phyloP scores from a whole-genome alignment of 2,113 vertebrate species.

The Trichechus manatus region DNA sequence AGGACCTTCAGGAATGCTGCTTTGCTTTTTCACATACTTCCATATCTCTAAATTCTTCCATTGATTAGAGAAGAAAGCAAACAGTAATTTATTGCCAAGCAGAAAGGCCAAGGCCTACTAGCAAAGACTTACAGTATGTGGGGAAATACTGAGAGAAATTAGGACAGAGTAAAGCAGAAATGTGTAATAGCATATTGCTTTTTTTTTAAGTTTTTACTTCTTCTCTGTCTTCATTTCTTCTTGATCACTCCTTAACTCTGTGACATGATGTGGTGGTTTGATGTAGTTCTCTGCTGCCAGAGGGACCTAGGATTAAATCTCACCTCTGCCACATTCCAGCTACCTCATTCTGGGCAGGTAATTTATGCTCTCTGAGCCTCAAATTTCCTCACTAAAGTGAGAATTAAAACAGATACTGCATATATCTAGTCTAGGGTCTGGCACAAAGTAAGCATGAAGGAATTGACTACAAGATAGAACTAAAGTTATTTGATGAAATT shows the following conservation, averaged over 20 bases:
- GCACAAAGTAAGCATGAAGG: neutral
- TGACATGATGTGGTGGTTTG: neutral
- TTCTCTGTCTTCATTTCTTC: neutral
- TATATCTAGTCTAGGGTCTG: neutral
- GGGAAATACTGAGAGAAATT: neutral
- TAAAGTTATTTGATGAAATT: neutral
- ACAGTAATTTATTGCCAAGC: neutral
- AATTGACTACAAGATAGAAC: neutral
- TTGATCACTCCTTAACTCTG: neutral
- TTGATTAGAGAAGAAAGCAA: constrained; percentile 9
- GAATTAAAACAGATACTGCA: too few relatives aligned
- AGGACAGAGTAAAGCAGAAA: neutral
- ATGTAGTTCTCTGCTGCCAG: neutral
- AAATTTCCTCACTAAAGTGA: neutral
- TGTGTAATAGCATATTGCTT: neutral
- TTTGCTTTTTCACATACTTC: neutral
- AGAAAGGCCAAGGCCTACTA: neutral
- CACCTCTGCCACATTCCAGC: neutral
- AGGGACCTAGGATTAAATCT: neutral
- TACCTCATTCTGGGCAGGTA: neutral
- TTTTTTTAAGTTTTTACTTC: neutral
- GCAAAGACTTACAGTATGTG: neutral
- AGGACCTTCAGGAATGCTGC: neutral
- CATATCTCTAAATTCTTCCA: neutral
- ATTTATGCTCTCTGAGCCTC: neutral